phyloP scores from a whole-genome alignment of 2,888 invertebrate species.

The Ganaspis brasiliensis region DNA sequence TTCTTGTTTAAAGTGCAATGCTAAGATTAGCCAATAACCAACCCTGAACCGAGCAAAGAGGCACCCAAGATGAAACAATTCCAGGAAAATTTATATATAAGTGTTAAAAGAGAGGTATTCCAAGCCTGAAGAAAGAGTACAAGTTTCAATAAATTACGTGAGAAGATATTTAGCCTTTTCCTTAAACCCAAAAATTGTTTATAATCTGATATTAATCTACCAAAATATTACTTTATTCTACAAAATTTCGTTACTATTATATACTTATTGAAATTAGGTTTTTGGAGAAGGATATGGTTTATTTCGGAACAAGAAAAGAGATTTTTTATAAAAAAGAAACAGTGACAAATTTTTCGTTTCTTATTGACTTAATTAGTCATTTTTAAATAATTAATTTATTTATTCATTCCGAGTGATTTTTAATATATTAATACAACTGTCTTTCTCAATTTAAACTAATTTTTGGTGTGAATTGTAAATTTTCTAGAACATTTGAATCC shows the following conservation, averaged over 20 bases:
- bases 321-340: too few relatives aligned
- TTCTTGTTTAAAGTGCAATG: constrained; percentile 27
- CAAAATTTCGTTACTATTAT: background rate
- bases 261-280: background rate
- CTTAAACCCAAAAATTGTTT: background rate
- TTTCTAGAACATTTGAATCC: background rate
- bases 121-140: constrained; percentile 56
- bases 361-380: too few relatives aligned
- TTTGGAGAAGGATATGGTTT: background rate
- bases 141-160: background rate
- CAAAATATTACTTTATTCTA: background rate
- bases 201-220: background rate
- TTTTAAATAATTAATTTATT: too few relatives aligned
- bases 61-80: constrained; percentile 60
- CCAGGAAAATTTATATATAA: constrained; percentile 47
- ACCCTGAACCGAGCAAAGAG: constrained; percentile 73
- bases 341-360: too few relatives aligned
- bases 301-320: background rate
- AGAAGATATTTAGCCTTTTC: background rate
- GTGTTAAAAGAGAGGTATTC: constrained; percentile 57
- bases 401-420: too few relatives aligned
- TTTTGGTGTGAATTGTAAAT: background rate
- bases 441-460: too few relatives aligned
- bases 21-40: constrained; percentile 76
- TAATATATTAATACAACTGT: too few relatives aligned